Conservation (phyloP, 2,113 vertebrate species). For the Dicentrarchus labrax region DNA sequence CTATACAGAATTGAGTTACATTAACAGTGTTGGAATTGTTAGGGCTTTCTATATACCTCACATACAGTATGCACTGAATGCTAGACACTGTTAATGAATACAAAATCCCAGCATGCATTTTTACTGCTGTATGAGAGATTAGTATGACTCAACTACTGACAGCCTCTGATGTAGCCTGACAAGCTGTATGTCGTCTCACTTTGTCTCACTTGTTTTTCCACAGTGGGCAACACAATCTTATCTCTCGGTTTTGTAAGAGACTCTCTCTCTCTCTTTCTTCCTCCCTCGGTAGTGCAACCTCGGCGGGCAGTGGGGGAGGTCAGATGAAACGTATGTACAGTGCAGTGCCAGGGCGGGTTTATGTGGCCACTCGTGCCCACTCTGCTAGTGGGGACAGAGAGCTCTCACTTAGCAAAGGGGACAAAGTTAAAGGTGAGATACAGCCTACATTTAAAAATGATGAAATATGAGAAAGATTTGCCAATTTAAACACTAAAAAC, state of each 20-base stretch:
- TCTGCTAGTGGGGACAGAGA: conserved; percentile 90
- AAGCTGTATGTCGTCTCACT: conserved; percentile 48
- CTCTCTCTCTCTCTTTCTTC: conserved; percentile 5
- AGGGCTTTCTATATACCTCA: not conserved
- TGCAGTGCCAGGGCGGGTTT: conserved; percentile 91
- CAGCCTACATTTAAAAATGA: not conserved
- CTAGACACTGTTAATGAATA: conserved; percentile 16
- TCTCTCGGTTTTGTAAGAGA: conserved; percentile 31
- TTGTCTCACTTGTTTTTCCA: conserved; percentile 53
- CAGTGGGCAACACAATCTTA: conserved; percentile 31
- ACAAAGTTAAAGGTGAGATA: conserved; percentile 92
- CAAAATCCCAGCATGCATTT: conserved; percentile 4
- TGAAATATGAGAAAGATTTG: not conserved
- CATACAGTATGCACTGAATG: not conserved
- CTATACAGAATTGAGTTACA: not conserved
- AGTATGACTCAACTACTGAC: conserved; percentile 48
- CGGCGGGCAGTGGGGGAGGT: conserved; percentile 64
- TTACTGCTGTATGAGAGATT: conserved; percentile 43
- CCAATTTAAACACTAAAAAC: not conserved
- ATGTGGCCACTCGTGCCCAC: conserved; percentile 90
- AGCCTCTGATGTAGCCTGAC: conserved; percentile 44
- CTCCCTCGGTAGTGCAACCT: conserved; percentile 61
- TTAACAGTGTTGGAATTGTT: not conserved
- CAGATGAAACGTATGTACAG: conserved; percentile 91
- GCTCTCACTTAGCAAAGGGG: conserved; percentile 92